Evolutionary conservation across 2,113 vertebrate genomes (phyloP).

Genomic region (Mobula hypostoma): DNA sequence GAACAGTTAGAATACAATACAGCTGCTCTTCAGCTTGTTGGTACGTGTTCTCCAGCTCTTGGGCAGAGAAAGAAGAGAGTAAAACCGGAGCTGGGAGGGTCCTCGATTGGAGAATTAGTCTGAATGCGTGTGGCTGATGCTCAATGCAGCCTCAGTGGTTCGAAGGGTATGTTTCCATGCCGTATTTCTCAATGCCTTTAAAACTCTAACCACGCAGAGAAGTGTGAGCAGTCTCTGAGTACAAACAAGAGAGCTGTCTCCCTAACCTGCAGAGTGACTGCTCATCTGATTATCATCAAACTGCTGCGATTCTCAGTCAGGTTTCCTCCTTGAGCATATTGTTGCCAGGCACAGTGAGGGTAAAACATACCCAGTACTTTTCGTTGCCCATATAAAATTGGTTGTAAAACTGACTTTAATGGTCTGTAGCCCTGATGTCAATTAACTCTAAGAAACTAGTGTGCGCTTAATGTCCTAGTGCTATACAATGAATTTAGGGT

Average conservation of each 20-base stretch:
- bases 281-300: background rate
- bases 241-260: background rate
- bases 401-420: conserved; percentile 10
- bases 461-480: background rate
- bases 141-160: too few species aligned
- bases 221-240: background rate
- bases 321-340: background rate
- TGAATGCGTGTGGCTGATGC: too few species aligned
- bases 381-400: background rate
- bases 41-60: too few species aligned
- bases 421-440: background rate
- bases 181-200: too few species aligned
- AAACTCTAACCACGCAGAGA: too few species aligned
- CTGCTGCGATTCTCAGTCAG: background rate
- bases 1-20: too few species aligned
- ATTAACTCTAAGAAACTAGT: conserved; percentile 11
- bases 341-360: too few species aligned
- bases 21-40: too few species aligned
- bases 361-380: background rate
- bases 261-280: background rate
- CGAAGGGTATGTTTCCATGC: too few species aligned
- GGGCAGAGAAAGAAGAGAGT: too few species aligned
- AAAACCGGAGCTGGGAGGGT: too few species aligned
- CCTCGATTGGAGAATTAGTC: too few species aligned
- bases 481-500: background rate